These are phyloP conservation scores for Ctenomys sociabilis DNA, from an alignment of 2,113 vertebrate genomes.

Conservation along the genomic window DNA sequence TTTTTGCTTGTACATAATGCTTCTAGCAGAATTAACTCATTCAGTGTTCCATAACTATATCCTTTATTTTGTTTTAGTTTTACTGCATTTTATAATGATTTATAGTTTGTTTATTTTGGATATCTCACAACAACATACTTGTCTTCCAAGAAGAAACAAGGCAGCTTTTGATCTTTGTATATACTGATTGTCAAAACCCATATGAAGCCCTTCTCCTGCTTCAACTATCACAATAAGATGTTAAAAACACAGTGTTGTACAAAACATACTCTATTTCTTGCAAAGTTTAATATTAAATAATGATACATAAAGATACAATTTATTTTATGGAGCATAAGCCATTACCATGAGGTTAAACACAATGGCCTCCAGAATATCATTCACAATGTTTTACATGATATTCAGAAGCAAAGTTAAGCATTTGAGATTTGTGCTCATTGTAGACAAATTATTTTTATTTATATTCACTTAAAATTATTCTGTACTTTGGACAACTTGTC, in stretches of 20 bases:
- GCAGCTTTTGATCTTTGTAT: neutral
- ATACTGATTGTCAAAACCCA: neutral
- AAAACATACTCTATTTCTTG: neutral
- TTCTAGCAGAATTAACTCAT: neutral
- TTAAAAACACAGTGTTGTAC: neutral
- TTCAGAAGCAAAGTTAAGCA: neutral
- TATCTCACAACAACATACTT: neutral
- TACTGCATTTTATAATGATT: neutral
- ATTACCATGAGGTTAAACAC: neutral
- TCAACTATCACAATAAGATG: neutral
- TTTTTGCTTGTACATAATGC: neutral
- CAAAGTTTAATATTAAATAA: neutral
- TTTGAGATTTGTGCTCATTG: neutral
- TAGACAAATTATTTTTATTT: conserved; percentile 4
- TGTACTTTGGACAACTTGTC: conserved; percentile 36
- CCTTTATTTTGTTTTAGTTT: neutral
- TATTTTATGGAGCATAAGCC: neutral
- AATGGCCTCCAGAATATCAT: neutral
- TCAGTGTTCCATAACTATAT: neutral
- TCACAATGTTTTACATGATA: neutral
- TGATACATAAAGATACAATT: neutral
- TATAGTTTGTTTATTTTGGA: neutral
- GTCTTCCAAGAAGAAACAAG: neutral
- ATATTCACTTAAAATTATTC: conserved; percentile 28
- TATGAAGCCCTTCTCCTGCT: neutral